phyloP scores from a whole-genome alignment of 2,113 vertebrate species.

The Danionella cerebrum region DNA sequence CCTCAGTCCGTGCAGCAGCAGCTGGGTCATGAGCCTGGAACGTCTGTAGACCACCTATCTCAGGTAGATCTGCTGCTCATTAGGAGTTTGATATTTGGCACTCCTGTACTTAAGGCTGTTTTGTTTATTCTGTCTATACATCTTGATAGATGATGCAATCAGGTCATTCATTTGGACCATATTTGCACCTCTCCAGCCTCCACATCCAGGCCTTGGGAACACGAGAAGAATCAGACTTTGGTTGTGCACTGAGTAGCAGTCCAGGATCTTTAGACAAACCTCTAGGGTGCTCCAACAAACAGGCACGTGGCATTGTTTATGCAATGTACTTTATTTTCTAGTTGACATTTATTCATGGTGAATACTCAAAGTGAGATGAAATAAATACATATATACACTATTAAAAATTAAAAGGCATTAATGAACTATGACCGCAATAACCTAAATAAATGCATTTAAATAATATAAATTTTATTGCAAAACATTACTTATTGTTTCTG shows the following conservation, averaged over 20 bases:
- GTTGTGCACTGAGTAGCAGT: neutral
- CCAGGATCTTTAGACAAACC: slow-evolving; percentile 1
- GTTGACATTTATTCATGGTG: no score
- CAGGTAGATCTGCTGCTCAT: slow-evolving; percentile 28
- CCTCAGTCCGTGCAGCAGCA: slow-evolving; percentile 22
- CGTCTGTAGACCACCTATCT: slow-evolving; percentile 26
- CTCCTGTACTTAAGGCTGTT: neutral
- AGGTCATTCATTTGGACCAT: slow-evolving; percentile 16
- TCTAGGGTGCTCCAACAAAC: neutral
- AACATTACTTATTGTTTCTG: no score
- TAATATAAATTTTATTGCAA: no score
- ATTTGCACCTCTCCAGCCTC: neutral
- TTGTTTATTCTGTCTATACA: neutral
- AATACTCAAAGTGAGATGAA: no score
- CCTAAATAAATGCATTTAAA: no score
- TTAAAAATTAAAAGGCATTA: no score
- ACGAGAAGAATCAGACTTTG: neutral
- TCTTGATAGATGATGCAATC: slow-evolving; percentile 20
- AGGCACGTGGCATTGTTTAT: slow-evolving; percentile 10
- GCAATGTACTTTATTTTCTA: neutral
- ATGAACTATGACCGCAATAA: no score
- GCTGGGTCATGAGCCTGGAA: neutral
- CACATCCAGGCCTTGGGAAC: slow-evolving; percentile 11
- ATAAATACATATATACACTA: no score
- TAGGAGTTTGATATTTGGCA: neutral